These are phyloP conservation scores for Anastrepha obliqua DNA, from an alignment of 1,140 invertebrate genomes.

Conservation along the genomic window DNA sequence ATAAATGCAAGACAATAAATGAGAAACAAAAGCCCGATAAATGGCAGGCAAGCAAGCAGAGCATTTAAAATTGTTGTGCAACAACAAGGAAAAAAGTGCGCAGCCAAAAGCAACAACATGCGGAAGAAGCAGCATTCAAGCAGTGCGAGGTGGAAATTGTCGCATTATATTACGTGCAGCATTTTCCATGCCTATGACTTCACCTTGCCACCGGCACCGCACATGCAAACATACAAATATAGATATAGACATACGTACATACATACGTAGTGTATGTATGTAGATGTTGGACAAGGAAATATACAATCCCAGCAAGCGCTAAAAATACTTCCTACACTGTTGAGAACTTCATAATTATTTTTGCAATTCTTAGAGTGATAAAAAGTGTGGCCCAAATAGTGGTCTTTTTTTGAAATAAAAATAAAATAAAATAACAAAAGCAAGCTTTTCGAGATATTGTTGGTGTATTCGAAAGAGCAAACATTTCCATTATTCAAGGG, in stretches of 20 bases:
- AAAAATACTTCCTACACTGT: no score
- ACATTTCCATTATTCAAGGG: no score
- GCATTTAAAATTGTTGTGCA: slow-evolving; percentile 42
- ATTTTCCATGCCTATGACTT: slow-evolving; percentile 51
- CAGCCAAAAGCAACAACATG: slow-evolving; percentile 54
- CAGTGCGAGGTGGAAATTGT: slow-evolving; percentile 64
- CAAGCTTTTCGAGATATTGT: no score
- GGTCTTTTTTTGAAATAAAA: no score
- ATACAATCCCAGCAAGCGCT: background rate
- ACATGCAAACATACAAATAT: background rate
- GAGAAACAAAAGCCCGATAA: slow-evolving; percentile 42
- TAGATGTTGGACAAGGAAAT: background rate
- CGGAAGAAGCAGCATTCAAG: slow-evolving; percentile 57
- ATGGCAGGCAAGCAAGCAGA: slow-evolving; percentile 25
- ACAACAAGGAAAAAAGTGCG: background rate
- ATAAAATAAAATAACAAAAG: no score
- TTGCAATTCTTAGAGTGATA: no score
- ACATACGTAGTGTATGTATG: no score
- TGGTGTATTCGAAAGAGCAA: no score
- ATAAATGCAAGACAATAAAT: slow-evolving; percentile 14
- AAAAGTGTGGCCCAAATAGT: no score
- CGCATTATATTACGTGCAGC: slow-evolving; percentile 68
- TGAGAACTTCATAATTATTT: no score
- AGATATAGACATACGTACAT: background rate
- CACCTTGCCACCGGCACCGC: slow-evolving; percentile 9